Base-by-base conservation (phyloP, 2,113 vertebrate genomes). In the Furnarius figulus region DNA sequence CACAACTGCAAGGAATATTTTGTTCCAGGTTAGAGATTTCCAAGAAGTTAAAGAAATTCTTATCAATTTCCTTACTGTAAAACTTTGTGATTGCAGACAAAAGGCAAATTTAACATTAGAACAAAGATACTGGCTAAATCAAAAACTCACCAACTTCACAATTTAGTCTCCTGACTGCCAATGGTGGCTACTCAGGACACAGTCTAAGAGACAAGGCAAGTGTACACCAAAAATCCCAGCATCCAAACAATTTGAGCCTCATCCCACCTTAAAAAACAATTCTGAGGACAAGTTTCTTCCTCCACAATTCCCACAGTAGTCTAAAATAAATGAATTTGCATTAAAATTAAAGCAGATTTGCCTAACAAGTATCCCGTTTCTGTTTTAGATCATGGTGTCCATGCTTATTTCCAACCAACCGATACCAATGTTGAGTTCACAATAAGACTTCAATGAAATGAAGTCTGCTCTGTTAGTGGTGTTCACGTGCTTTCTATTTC, bases 81-180 rank as follows among this genome's bases (percentile, higher is more conserved):
- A 87, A 61, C 31, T 16, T 8, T 40, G 31, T 53, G 58, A 27
- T 37, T 3, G 3, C 30, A 61, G 61, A 55, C 44, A 47, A 79
- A 94, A 85, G 31, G 20, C 5, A 61, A 47, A 49, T 65, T 68
- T 65, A 85, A n/a, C 11, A 1, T 9, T 56, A 52, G 59, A 91
- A 53, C 30, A 76, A 72, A 59, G 9, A 6, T 2, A 22, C 0
- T 42, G 42, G 8, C 52, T 19, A 53, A 55, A 79, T 16, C 0
- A 74, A 84, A 65, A 73, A 11, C 28, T 68, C 44, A 13, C 4
- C 7, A 46, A 31, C 2, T 10, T 20, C 20, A 28, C 18, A 47
- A 0, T 35, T 83, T 5, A 39, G 5, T n/a, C 33, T 33, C 42
- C 19, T n/a, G 35, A 27, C 1, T 7, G n/a, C 6, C 5, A 3